Conservation (phyloP, 2,113 vertebrate species). For the Daphoenositta chrysoptera region DNA sequence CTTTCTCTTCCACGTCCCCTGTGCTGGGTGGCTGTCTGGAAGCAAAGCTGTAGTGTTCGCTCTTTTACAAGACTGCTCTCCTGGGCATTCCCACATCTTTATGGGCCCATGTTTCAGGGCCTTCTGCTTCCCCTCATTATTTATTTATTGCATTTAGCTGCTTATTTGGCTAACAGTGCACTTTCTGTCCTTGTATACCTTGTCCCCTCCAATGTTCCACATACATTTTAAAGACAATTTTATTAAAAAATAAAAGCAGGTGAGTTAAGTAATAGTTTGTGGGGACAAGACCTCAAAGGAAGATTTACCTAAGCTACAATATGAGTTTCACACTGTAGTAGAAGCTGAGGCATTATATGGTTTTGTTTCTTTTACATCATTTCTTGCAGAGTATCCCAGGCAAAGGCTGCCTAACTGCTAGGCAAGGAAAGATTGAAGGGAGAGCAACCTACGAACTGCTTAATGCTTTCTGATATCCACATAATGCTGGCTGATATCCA, state of each 20-base stretch:
- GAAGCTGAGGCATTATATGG: background rate
- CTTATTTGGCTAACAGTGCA: constrained; percentile 35
- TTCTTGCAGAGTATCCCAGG: background rate
- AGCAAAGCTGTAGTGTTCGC: background rate
- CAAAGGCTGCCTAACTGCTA: background rate
- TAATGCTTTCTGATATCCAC: background rate
- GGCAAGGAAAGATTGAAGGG: background rate
- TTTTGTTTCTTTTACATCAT: constrained; percentile 1
- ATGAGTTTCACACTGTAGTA: background rate
- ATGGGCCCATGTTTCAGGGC: constrained; percentile 3
- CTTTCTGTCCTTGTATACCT: constrained; percentile 17
- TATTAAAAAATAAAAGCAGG: constrained; percentile 47
- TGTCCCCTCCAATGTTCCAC: background rate
- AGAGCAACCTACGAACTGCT: background rate
- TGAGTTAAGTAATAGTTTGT: constrained; percentile 19
- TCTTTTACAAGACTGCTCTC: background rate
- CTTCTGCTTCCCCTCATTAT: constrained; percentile 28
- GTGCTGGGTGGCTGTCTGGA: background rate
- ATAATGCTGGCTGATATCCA: background rate
- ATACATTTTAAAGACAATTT: constrained; percentile 62
- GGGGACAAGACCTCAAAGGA: background rate
- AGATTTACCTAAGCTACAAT: background rate
- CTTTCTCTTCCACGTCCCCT: background rate
- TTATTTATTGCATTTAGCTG: constrained; percentile 49
- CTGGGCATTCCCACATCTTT: background rate